These are phyloP conservation scores for Druceiella hillmani DNA, from an alignment of 2,888 invertebrate genomes.

Conservation along the genomic window DNA sequence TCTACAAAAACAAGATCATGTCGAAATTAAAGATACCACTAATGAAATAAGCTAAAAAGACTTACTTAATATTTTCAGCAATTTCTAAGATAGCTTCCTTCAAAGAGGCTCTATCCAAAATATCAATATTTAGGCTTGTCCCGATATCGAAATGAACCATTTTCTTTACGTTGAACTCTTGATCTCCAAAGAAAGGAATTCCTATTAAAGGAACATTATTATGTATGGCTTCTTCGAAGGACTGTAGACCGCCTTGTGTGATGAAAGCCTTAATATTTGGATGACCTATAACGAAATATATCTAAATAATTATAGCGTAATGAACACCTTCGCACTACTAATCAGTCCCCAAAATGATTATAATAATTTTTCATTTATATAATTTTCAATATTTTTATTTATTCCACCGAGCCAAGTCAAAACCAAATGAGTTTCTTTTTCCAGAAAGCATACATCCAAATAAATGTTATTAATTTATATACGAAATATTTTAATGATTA, in stretches of 20 bases:
- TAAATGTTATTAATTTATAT: slow-evolving; percentile 5
- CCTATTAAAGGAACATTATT: slow-evolving; percentile 15
- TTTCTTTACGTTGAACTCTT: slow-evolving; percentile 10
- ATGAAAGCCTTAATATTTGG: slow-evolving; percentile 18
- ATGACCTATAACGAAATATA: slow-evolving; percentile 18
- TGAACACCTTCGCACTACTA: too few relatives aligned
- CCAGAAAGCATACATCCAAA: too few relatives aligned
- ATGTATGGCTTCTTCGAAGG: slow-evolving; percentile 19
- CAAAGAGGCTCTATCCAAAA: slow-evolving; percentile 4
- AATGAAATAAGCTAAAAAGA: too few relatives aligned
- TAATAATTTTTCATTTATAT: too few relatives aligned
- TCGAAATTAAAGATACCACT: too few relatives aligned
- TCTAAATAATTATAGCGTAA: too few relatives aligned
- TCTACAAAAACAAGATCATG: too few relatives aligned
- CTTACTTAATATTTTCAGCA: slow-evolving; percentile 2
- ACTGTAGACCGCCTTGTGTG: slow-evolving; percentile 19
- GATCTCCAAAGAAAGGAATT: slow-evolving; percentile 18
- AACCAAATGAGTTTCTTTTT: too few relatives aligned
- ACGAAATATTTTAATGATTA: too few relatives aligned
- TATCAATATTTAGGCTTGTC: not conserved
- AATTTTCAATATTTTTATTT: too few relatives aligned
- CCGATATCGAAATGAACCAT: slow-evolving; percentile 6
- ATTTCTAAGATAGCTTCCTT: slow-evolving; percentile 3
- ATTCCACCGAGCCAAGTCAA: too few relatives aligned
- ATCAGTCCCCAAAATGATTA: too few relatives aligned